Percentiles rank a stretch among this genome's conserved stretches.
phyloP scores from a whole-genome alignment of 2,113 vertebrate genomes.

The Oncorhynchus kisutch region DNA sequence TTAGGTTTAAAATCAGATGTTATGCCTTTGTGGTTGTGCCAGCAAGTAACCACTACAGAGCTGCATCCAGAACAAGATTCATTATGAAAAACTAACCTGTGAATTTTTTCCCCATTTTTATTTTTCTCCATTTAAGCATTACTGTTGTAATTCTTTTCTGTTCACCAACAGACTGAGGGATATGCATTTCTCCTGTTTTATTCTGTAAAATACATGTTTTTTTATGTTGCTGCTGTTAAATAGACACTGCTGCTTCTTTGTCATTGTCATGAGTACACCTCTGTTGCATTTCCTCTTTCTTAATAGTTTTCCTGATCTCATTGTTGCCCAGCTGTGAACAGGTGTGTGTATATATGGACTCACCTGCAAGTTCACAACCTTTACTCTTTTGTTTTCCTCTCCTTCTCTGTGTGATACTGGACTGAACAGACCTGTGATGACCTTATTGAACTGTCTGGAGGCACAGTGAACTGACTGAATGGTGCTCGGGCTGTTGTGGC shows the following conservation, averaged over 20 bases:
- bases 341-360: slow-evolving; percentile 8
- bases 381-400: neutral
- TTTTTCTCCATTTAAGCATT: slow-evolving; percentile 57
- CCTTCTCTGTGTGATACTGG: slow-evolving; percentile 19
- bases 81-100: no score
- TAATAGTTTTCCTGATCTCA: slow-evolving; percentile 32
- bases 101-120: slow-evolving; percentile 2
- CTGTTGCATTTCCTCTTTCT: slow-evolving; percentile 30
- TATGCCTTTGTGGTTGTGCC: no score
- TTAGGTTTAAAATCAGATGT: no score
- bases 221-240: slow-evolving; percentile 26
- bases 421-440: neutral
- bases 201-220: slow-evolving; percentile 60
- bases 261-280: neutral
- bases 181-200: slow-evolving; percentile 43
- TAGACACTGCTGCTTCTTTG: slow-evolving; percentile 35
- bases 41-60: no score
- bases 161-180: slow-evolving; percentile 27
- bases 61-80: no score
- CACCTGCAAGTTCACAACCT: slow-evolving; percentile 20
- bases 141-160: slow-evolving; percentile 48
- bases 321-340: slow-evolving; percentile 32
- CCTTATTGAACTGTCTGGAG: slow-evolving; percentile 19
- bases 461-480: slow-evolving; percentile 5
- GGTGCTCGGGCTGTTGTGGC: slow-evolving; percentile 12